A percentile compares a stretch with the other conserved stretches of the same genome.
These are phyloP conservation scores for Lasioglossum leucozonium DNA, from an alignment of 2,888 invertebrate genomes.

Conservation along the genomic window DNA sequence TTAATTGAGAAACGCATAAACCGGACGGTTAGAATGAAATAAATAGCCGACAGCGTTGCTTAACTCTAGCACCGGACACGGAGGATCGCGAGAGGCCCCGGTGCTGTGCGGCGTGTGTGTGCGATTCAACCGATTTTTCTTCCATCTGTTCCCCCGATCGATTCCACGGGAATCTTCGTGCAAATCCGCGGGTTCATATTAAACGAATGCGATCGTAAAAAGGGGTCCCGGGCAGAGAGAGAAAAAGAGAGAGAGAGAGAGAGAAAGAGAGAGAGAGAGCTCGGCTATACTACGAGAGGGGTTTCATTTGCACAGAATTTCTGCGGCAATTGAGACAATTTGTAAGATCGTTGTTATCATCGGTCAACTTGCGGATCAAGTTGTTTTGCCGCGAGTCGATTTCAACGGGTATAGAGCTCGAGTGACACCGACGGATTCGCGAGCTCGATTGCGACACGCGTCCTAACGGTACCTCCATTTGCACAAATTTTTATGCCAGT, in stretches of 20 bases:
- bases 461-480: neutral
- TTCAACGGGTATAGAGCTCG: too few species aligned
- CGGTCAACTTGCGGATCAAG: neutral
- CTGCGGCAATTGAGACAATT: neutral
- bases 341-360: conserved; percentile 13
- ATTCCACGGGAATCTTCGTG: neutral
- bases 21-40: conserved; percentile 29
- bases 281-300: neutral
- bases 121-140: conserved; percentile 10
- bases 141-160: conserved; percentile 5
- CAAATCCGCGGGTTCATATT: neutral
- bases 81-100: neutral
- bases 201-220: neutral
- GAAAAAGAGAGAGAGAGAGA: too few species aligned
- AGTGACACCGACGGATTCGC: conserved; percentile 1
- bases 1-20: conserved; percentile 50
- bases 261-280: neutral
- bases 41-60: conserved; percentile 37
- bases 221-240: neutral
- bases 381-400: neutral
- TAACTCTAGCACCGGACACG: neutral
- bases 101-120: too few species aligned
- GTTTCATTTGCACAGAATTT: neutral
- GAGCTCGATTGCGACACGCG: conserved; percentile 1
- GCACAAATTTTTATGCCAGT: neutral